These are phyloP conservation scores for Rhynchopsitta pachyrhyncha DNA, from an alignment of 2,113 vertebrate genomes.

Conservation along the genomic window DNA sequence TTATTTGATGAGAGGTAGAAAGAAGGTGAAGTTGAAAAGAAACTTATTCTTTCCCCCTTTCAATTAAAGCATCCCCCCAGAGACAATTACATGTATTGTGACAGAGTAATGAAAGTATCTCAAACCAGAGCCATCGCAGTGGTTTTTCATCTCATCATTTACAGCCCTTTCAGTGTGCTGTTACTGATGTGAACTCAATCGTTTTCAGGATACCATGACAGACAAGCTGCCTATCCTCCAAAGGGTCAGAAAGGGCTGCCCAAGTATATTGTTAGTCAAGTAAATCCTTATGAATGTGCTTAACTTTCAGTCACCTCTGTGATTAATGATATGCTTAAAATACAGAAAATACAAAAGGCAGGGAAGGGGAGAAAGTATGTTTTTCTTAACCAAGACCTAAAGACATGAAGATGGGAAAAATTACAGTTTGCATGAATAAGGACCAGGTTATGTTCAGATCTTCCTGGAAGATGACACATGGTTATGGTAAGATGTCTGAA, in stretches of 20 bases:
- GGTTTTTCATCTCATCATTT: not conserved
- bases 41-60: not conserved
- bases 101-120: not conserved
- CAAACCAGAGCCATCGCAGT: not conserved
- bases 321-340: not conserved
- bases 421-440: not conserved
- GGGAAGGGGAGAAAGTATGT: fast-evolving
- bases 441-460: not conserved
- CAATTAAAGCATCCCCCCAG: not conserved
- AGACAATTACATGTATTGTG: not conserved
- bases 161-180: not conserved
- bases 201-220: not conserved
- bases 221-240: not conserved
- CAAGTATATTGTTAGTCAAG: not conserved
- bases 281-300: not conserved
- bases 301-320: not conserved
- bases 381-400: not conserved
- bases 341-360: not conserved
- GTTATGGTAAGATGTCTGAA: not conserved
- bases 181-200: not conserved
- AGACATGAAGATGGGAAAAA: not conserved
- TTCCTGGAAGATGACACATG: fast-evolving
- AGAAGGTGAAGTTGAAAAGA: not conserved
- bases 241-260: not conserved
- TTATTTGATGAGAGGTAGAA: not conserved